Evolutionary conservation across 2,888 invertebrate genomes (phyloP), one percentile per base, ranked within the genome.

Genomic region (Xestia ashworthii): DNA sequence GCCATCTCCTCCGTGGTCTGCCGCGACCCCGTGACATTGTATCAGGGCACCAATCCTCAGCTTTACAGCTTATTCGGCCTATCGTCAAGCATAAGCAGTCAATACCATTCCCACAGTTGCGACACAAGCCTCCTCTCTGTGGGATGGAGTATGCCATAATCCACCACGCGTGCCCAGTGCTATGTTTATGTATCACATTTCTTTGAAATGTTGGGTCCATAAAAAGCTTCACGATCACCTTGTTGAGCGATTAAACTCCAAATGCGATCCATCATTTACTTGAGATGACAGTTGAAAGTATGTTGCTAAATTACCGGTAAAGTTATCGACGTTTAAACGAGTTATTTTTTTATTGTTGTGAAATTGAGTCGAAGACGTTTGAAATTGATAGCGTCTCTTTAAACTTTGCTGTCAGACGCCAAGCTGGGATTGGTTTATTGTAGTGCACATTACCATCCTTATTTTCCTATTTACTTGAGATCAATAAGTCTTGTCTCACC

Each of bases 161-260:
- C 25, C 12, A 58, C 14, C 32, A 60, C 58, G 6, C 3, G 58
- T 1, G 32, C 5, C 58, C 58, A 58, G 3, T 32, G 16, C 16
- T n/a, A 1, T 0, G 16, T 22, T 3, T 3, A 8, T 53, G 53
- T 8, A 22, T 16, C 5, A 50, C 16, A 50, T 50, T 19, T 50
- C 19, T 50, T 50, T 19, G 50, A 50, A 5, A 19, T 6, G 1
- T 3, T 19, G 50, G 50, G 19, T 22, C 8, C 32, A 32, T 60
- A 9, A 9, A 1, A 60, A 32, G 8, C 6, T 9, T 14, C 32
- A 3, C 1, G 32, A 60, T 32, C 32, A 16, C 8, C 32, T 1
- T 32, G 9, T 19, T 32, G 8, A 22, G 32, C 3, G 50, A 69
- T 82, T 82, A 80, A 70, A 82, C 50, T 76, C 64, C 65, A 38